Evolutionary conservation across 2,888 invertebrate genomes (phyloP).

Genomic region (Ceraclea dissimilis): DNA sequence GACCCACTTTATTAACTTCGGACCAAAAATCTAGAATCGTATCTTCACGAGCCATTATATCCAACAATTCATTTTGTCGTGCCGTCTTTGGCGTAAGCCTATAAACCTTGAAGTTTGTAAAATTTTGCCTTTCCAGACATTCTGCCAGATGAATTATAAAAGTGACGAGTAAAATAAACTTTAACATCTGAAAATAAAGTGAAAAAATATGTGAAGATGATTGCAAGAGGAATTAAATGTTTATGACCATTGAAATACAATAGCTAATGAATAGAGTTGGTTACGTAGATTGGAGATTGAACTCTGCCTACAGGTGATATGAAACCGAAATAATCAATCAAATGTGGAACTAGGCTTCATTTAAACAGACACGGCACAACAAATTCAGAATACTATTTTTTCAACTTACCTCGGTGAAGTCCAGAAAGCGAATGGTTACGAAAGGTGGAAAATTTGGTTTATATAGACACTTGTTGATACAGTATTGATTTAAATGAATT

Average conservation of each 20-base stretch:
- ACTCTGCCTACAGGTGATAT: too few species aligned
- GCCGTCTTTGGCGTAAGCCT: constrained; percentile 44
- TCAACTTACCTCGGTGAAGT: too few species aligned
- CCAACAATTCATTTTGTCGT: constrained; percentile 43
- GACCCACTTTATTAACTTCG: constrained; percentile 36
- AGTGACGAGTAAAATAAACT: not conserved
- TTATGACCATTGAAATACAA: not conserved
- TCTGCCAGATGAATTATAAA: not conserved
- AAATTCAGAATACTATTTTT: too few species aligned
- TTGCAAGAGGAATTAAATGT: not conserved
- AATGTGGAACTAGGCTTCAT: too few species aligned
- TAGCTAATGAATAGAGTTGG: too few species aligned
- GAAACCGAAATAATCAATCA: too few species aligned
- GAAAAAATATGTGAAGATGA: not conserved
- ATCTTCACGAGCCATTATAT: constrained; percentile 35
- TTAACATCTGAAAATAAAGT: constrained; percentile 25
- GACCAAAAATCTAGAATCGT: constrained; percentile 42
- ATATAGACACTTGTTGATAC: too few species aligned
- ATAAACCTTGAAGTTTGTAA: constrained; percentile 39
- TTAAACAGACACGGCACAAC: too few species aligned
- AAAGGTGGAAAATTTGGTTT: too few species aligned
- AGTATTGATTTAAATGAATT: not conserved
- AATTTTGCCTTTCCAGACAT: not conserved
- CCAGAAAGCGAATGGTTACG: too few species aligned
- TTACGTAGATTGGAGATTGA: too few species aligned